Base-by-base conservation (phyloP, 2,888 invertebrate genomes). In the Endomychus coccineus region DNA sequence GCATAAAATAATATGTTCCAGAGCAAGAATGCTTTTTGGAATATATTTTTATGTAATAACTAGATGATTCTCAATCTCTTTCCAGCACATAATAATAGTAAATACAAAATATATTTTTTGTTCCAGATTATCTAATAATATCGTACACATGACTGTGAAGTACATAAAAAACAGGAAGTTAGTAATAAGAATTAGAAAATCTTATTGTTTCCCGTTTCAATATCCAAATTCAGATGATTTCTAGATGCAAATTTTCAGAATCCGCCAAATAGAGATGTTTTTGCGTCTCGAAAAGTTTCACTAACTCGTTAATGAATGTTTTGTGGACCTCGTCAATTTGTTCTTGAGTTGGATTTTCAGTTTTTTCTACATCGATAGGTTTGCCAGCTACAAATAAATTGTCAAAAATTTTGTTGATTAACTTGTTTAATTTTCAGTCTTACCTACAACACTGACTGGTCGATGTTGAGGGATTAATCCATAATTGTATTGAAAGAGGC, bases 401-500 rank as follows among this genome's bases (percentile, higher is more conserved):
- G n/a, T 19, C 21, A 7, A 19, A n/a, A 19, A 19, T 19, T 6
- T 19, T n/a, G n/a, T n/a, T n/a, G 21, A 11, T 16, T 10, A 11
- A 24, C 11, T 6, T 24, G 10, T 11, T n/a, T 10, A n/a, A 24
- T 24, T 24, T 10, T 24, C 11, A 16, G 19, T 6, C 82, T 77
- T 64, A 92, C 92, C 85, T 52, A 96, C 88, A 51, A 88, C 87
- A 22, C 80, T 77, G 27, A 97, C 76, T 2, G 86, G 86, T 40
- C 71, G 73, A 17, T 94, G 73, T 28, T 78, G 74, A 0, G 96
- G 95, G 33, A 96, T 65, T 4, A 91, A 63, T 0, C 96, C 96
- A 59, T 84, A 86, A 0, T 77, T 78, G 58, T 95, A 95, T 61
- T 96, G 94, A 59, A 96, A 90, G 41, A 95, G 70, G 3, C 96